Percentiles rank a stretch among this genome's conserved stretches.
Evolutionary conservation across 2,888 invertebrate species (phyloP).

Genomic region (Cerastis leucographa): DNA sequence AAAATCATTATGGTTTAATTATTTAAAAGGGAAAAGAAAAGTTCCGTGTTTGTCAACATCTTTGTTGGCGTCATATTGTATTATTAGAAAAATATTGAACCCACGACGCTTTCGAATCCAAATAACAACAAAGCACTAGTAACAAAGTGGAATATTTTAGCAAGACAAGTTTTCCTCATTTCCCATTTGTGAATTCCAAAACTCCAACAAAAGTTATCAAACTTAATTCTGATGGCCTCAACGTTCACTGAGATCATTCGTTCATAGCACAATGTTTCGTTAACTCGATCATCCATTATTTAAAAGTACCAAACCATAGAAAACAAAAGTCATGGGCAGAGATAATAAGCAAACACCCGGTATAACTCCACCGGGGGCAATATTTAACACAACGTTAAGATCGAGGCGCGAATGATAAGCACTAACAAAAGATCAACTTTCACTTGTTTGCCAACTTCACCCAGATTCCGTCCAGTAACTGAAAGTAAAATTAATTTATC

Average conservation of each 20-base stretch:
- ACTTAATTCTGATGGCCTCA: not conserved
- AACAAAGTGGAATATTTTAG: not conserved
- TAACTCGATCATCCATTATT: not conserved
- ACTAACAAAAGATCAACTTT: slow-evolving; percentile 64
- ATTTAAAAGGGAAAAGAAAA: slow-evolving; percentile 16
- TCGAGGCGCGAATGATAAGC: slow-evolving; percentile 63
- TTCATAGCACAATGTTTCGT: not conserved
- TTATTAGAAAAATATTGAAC: not conserved
- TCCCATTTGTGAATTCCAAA: not conserved
- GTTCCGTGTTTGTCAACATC: not conserved
- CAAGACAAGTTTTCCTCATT: not conserved
- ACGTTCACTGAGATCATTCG: not conserved
- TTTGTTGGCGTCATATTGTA: no score
- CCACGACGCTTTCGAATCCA: not conserved
- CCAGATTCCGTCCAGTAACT: slow-evolving; percentile 36
- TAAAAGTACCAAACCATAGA: slow-evolving; percentile 19
- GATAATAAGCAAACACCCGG: slow-evolving; percentile 49
- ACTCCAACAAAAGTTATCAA: not conserved
- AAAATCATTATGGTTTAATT: not conserved
- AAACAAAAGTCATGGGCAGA: slow-evolving; percentile 58
- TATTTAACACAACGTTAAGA: slow-evolving; percentile 60
- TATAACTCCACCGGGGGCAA: slow-evolving; percentile 54
- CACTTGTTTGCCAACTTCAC: slow-evolving; percentile 54
- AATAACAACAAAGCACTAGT: not conserved
- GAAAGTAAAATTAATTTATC: slow-evolving; percentile 56